These are phyloP conservation scores for Sinhomidia bicolor DNA, from an alignment of 2,888 invertebrate species.

Conservation along the genomic window DNA sequence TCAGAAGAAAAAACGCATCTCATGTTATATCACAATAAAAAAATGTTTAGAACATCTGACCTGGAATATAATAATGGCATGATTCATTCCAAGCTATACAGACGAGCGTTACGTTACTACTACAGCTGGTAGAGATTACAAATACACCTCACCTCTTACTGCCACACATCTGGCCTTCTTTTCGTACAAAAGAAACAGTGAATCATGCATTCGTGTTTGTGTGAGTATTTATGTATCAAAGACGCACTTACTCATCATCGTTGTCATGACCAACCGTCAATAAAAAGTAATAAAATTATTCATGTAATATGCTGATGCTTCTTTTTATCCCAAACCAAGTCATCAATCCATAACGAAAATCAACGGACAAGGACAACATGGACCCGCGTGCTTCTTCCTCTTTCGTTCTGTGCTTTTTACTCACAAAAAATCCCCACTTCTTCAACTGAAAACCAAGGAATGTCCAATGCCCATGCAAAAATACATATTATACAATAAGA, in stretches of 20 bases:
- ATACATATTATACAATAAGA: too few relatives aligned
- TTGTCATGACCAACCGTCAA: constrained; percentile 17
- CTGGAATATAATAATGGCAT: too few relatives aligned
- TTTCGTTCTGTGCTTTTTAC: neutral
- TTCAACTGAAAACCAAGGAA: neutral
- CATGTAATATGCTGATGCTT: neutral
- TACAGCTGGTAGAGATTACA: constrained; percentile 9
- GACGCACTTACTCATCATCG: constrained; percentile 20
- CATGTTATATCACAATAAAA: neutral
- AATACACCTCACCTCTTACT: too few relatives aligned
- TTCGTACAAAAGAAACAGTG: constrained; percentile 24
- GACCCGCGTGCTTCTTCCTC: neutral
- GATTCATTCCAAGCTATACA: constrained; percentile 22
- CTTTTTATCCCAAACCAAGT: neutral
- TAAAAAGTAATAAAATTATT: constrained; percentile 25
- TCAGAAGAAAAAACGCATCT: neutral
- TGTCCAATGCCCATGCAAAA: neutral
- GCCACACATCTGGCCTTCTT: constrained; percentile 32
- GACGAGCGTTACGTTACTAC: too few relatives aligned
- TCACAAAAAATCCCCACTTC: neutral
- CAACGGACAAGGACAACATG: constrained; percentile 9
- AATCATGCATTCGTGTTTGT: constrained; percentile 5
- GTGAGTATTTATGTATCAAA: too few relatives aligned
- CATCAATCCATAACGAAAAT: neutral
- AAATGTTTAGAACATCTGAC: neutral